phyloP scores from a whole-genome alignment of 2,797 vertebrate species.

The Schizothorax lantsangensis region DNA sequence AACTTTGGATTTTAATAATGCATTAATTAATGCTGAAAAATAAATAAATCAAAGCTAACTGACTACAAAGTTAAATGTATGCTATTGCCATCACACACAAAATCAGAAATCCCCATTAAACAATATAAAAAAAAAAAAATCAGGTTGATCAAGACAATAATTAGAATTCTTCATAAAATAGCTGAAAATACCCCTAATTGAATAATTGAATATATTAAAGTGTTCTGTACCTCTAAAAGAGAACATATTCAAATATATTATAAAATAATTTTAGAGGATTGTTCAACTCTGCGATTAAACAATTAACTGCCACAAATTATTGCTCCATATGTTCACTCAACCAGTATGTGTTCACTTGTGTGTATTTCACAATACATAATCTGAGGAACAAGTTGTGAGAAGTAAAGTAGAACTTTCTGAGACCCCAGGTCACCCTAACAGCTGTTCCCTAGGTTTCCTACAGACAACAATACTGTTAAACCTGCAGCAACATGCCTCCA shows the following conservation, averaged over 20 bases:
- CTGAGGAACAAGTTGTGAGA: background rate
- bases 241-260: background rate
- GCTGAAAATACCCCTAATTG: background rate
- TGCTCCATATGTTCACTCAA: background rate
- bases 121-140: background rate
- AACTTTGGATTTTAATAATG: background rate
- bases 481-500: constrained; percentile 55
- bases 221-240: background rate
- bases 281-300: background rate
- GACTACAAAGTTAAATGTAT: background rate
- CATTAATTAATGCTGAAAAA: background rate
- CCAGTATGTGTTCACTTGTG: background rate
- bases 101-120: background rate
- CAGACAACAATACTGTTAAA: constrained; percentile 46
- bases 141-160: background rate
- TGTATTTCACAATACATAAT: background rate
- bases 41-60: too few species aligned
- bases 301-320: background rate
- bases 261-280: background rate
- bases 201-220: background rate
- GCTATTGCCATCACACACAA: background rate
- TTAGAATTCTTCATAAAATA: background rate
- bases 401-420: constrained; percentile 6
- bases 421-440: constrained; percentile 29
- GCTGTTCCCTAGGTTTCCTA: constrained; percentile 54